phyloP scores from a whole-genome alignment of 2,888 invertebrate genomes.

The Alviniconcha strummeri region DNA sequence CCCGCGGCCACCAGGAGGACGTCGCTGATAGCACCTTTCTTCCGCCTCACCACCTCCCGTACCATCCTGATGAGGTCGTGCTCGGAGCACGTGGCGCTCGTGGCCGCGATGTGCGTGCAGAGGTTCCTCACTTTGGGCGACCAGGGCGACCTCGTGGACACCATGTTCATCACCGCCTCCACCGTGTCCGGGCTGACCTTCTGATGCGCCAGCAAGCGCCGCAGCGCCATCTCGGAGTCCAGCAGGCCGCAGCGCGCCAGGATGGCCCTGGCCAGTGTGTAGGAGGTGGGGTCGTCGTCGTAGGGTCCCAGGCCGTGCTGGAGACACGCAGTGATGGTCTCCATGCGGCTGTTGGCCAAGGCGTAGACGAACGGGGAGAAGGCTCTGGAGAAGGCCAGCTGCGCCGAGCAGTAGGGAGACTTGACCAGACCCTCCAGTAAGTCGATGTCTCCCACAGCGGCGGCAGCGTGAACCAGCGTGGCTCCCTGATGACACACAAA shows the following conservation, averaged over 20 bases:
- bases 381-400: conserved; percentile 3
- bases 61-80: background rate
- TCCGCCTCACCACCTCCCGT: conserved; percentile 1
- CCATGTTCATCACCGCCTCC: conserved; percentile 3
- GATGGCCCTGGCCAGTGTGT: conserved; percentile 20
- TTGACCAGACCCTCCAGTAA: conserved; percentile 24
- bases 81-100: background rate
- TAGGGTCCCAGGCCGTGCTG: conserved; percentile 25
- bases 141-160: background rate
- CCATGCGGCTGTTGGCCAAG: conserved; percentile 26
- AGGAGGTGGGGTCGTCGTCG: conserved; percentile 27
- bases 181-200: conserved; percentile 8
- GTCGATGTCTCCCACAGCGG: conserved; percentile 17
- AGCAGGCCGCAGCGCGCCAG: conserved; percentile 17
- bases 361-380: conserved; percentile 34
- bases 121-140: conserved; percentile 5
- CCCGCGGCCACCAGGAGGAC: conserved; percentile 27
- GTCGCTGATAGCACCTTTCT: conserved; percentile 17
- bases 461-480: conserved; percentile 27
- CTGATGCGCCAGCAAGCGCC: background rate
- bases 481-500: background rate
- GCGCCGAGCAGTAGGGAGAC: conserved; percentile 15
- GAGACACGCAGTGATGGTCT: conserved; percentile 22
- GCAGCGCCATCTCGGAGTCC: conserved; percentile 8
- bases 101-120: conserved; percentile 16